A percentile compares a stretch with the other conserved stretches of the same genome.
Conservation (phyloP, 1,140 invertebrate genomes). For the Belonocnema kinseyi region DNA sequence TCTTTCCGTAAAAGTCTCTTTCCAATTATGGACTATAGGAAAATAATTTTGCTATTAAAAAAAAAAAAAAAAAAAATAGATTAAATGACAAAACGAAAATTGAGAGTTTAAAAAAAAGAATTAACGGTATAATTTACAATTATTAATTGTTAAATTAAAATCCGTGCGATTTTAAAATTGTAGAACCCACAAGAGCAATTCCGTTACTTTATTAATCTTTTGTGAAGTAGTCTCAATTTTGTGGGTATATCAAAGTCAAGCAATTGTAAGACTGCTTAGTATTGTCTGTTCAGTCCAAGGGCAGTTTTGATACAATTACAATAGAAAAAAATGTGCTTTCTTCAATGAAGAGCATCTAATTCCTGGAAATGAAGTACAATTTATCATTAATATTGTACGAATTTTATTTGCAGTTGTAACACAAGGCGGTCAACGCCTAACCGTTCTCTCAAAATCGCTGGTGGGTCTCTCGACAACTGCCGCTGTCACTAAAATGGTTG, state of each 20-base stretch:
- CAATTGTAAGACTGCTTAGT: conserved; percentile 64
- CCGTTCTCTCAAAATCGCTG: conserved; percentile 77
- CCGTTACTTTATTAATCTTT: conserved; percentile 48
- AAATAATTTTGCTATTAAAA: no score
- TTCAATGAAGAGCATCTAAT: neutral
- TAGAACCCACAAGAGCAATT: neutral
- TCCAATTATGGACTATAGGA: no score
- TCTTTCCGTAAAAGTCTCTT: no score
- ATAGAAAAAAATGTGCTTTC: neutral
- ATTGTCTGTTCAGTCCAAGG: conserved; percentile 60
- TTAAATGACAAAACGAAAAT: no score
- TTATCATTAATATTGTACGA: conserved; percentile 42
- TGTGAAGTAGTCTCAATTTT: conserved; percentile 47
- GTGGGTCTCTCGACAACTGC: conserved; percentile 64
- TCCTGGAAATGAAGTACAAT: conserved; percentile 12
- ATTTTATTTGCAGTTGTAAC: conserved; percentile 74
- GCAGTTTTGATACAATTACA: conserved; percentile 60
- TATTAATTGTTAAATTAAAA: no score
- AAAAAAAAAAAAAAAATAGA: no score
- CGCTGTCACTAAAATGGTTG: conserved; percentile 64
- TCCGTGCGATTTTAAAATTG: no score
- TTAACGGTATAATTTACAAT: no score
- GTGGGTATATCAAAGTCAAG: conserved; percentile 58
- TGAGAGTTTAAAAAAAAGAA: no score
- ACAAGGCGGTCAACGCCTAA: conserved; percentile 76